Conservation (phyloP, 2,888 invertebrate genomes). For the Lysandra bellargus region DNA sequence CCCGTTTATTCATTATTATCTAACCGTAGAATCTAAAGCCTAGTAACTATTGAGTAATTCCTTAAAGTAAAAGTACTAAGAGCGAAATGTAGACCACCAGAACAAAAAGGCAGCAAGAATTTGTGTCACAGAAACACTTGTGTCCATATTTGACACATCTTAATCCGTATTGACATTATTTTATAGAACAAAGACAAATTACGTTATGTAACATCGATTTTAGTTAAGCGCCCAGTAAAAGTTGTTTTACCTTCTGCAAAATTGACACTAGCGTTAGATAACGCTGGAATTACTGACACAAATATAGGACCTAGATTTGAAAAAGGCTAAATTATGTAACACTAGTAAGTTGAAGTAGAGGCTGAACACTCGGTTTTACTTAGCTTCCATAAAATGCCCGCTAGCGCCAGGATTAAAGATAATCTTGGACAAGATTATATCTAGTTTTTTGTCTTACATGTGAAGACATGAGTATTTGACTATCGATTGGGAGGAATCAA, state of each 20-base stretch:
- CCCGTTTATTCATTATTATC: background rate
- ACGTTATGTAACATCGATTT: slow-evolving; percentile 9
- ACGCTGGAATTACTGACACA: slow-evolving; percentile 1
- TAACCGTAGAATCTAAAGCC: background rate
- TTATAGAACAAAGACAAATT: slow-evolving; percentile 21
- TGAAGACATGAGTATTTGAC: no score
- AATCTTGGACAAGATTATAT: no score
- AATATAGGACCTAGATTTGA: slow-evolving; percentile 8
- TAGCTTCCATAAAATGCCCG: background rate
- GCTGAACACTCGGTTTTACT: background rate
- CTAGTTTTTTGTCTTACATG: no score
- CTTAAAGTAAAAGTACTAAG: background rate
- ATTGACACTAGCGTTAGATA: slow-evolving; percentile 25
- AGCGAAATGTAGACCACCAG: background rate
- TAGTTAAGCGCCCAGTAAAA: slow-evolving; percentile 20
- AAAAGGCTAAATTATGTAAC: slow-evolving; percentile 1
- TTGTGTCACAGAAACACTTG: background rate
- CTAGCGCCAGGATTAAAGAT: no score
- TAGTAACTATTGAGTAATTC: background rate
- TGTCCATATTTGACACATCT: background rate
- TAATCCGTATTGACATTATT: background rate
- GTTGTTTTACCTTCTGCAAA: slow-evolving; percentile 25
- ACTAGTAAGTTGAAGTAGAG: background rate
- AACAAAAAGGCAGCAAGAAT: background rate
- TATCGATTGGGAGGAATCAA: no score